Percentiles rank a stretch among this genome's conserved stretches.
Evolutionary conservation across 1,140 invertebrate genomes (phyloP).

Genomic region (Drosophila kurseongensis): DNA sequence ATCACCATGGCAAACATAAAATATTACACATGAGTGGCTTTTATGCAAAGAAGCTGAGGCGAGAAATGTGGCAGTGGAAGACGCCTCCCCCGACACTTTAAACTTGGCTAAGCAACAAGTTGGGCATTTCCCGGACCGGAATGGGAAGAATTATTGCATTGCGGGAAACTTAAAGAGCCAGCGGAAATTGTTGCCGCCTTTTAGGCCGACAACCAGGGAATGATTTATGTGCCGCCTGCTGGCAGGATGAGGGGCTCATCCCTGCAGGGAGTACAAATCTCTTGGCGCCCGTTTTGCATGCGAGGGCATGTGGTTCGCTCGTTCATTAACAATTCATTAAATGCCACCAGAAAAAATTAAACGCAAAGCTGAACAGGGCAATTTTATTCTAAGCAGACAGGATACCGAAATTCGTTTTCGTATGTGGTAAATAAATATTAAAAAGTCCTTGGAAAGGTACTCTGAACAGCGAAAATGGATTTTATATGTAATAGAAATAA

Average conservation of each 20-base stretch:
- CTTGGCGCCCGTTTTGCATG: background rate
- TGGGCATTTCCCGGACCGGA: conserved; percentile 5
- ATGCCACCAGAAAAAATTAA: conserved; percentile 49
- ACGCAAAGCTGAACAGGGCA: conserved; percentile 16
- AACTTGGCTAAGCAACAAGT: conserved; percentile 65
- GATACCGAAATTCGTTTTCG: background rate
- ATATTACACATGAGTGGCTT: conserved; percentile 69
- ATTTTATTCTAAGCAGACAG: background rate
- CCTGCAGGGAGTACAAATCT: conserved; percentile 7
- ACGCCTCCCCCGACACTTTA: conserved; percentile 23
- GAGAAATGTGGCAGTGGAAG: conserved; percentile 6
- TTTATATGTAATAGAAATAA: background rate
- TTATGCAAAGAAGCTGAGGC: conserved; percentile 46
- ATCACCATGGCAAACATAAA: conserved; percentile 51
- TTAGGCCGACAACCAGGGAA: conserved; percentile 54
- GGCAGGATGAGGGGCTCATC: background rate
- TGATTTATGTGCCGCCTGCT: conserved; percentile 35
- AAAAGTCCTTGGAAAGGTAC: background rate
- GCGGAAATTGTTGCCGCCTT: conserved; percentile 65
- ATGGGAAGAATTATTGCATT: conserved; percentile 14
- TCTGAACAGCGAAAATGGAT: background rate
- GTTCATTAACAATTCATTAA: conserved; percentile 52
- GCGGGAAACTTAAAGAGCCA: conserved; percentile 42
- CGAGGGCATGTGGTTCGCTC: conserved; percentile 1
- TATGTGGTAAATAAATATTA: background rate